A percentile compares a stretch with the other conserved stretches of the same genome.
phyloP scores from a whole-genome alignment of 2,888 invertebrate genomes.

The Celastrina argiolus region DNA sequence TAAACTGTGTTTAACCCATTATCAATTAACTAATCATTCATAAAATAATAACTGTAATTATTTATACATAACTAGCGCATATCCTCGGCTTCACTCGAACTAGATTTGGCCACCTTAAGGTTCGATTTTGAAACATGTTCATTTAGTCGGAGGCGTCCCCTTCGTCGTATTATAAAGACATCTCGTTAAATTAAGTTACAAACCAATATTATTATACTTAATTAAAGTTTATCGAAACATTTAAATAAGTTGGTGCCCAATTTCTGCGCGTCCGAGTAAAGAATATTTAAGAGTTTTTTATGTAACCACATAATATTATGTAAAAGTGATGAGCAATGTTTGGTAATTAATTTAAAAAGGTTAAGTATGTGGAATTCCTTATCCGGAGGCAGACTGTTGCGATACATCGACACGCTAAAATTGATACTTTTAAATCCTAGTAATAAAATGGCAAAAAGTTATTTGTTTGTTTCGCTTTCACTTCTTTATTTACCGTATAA shows the following conservation, averaged over 20 bases:
- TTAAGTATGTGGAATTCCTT: constrained; percentile 6
- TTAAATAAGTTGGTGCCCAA: background rate
- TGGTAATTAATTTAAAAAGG: constrained; percentile 9
- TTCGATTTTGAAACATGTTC: no score
- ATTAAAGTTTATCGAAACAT: no score
- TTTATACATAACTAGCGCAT: no score
- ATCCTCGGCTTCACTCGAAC: no score
- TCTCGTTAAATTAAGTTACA: no score
- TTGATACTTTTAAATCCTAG: background rate
- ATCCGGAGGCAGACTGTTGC: background rate
- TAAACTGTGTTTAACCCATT: no score
- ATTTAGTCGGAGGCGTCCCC: no score
- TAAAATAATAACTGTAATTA: no score
- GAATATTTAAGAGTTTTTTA: background rate
- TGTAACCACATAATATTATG: constrained; percentile 1
- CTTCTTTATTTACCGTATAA: background rate
- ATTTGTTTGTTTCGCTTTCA: background rate
- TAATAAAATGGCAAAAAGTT: background rate
- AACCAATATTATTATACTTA: no score
- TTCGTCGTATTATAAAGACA: no score
- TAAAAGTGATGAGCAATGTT: background rate
- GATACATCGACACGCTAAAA: background rate
- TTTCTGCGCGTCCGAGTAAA: background rate
- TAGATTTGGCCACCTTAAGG: no score
- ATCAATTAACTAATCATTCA: no score